Conservation (phyloP, 2,797 vertebrate genomes). For the Pipistrellus nathusii region DNA sequence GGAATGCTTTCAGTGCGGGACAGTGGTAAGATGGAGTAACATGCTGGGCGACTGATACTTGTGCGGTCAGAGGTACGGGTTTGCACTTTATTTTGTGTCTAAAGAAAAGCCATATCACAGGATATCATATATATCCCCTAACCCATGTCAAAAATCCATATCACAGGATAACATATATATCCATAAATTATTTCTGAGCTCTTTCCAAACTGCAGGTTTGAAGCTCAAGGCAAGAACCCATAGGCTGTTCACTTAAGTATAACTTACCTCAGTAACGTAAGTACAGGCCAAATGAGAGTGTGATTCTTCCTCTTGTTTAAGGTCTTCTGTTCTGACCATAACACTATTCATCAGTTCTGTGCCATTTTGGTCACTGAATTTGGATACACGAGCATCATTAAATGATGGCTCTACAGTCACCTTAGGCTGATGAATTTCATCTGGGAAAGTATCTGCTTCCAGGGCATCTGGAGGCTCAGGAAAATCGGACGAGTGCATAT, state of each 20-base stretch:
- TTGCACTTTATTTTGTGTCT: background rate
- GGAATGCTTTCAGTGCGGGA: background rate
- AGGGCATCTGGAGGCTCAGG: conserved; percentile 86
- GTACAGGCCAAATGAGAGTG: conserved; percentile 87
- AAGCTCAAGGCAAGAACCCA: background rate
- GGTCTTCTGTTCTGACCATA: conserved; percentile 86
- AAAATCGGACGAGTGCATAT: conserved; percentile 87
- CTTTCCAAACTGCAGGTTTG: background rate
- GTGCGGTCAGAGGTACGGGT: background rate
- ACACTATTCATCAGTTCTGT: conserved; percentile 87
- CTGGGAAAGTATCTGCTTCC: conserved; percentile 87
- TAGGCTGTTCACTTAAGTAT: background rate
- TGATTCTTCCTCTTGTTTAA: conserved; percentile 87
- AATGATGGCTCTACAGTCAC: conserved; percentile 85
- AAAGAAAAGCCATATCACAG: background rate
- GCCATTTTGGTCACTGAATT: conserved; percentile 86
- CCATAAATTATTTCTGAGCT: background rate
- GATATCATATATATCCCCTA: background rate
- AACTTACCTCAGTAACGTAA: conserved; percentile 91
- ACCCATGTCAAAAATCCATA: background rate
- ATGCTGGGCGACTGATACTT: background rate
- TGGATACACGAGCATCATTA: conserved; percentile 83
- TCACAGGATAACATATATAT: background rate
- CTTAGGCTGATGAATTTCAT: conserved; percentile 86
- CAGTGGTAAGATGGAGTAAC: background rate